These are phyloP conservation scores for Epirrita christyi DNA, from an alignment of 2,888 invertebrate genomes.

Conservation along the genomic window DNA sequence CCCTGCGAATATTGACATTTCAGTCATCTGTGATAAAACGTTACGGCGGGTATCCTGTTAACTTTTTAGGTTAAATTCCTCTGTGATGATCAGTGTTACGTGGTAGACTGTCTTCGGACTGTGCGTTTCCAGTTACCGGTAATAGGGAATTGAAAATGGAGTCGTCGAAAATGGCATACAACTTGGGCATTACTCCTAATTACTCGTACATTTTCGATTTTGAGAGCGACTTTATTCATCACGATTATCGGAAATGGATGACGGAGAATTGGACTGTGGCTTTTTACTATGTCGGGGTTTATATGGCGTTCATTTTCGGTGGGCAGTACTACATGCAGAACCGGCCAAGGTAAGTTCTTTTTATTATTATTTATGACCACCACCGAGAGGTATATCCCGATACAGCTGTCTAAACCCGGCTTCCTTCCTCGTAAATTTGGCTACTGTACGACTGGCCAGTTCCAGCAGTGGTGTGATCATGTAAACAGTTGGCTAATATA, in stretches of 20 bases:
- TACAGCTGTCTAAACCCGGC: not conserved
- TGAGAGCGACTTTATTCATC: constrained; percentile 96
- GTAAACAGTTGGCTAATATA: constrained; percentile 9
- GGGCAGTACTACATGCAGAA: constrained; percentile 97
- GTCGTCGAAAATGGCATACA: constrained; percentile 78
- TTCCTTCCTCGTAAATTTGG: constrained; percentile 4
- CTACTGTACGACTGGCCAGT: not conserved
- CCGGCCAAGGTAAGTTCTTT: constrained; percentile 87
- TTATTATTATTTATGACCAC: constrained; percentile 1
- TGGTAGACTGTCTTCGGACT: constrained; percentile 43
- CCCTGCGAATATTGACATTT: constrained; percentile 65
- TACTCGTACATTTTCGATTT: constrained; percentile 98
- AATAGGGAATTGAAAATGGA: constrained; percentile 61
- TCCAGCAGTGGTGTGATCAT: not conserved
- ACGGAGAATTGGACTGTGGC: constrained; percentile 97
- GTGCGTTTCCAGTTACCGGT: constrained; percentile 56
- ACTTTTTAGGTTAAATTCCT: constrained; percentile 74
- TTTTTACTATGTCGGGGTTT: constrained; percentile 94
- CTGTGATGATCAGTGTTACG: constrained; percentile 76
- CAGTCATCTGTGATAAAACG: constrained; percentile 78
- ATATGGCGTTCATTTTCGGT: constrained; percentile 97
- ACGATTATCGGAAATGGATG: constrained; percentile 97
- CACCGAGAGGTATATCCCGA: no score
- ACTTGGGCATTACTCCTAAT: constrained; percentile 89
- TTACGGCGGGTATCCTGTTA: constrained; percentile 63